Conservation (phyloP, 2,113 vertebrate species). For the Bungarus multicinctus region DNA sequence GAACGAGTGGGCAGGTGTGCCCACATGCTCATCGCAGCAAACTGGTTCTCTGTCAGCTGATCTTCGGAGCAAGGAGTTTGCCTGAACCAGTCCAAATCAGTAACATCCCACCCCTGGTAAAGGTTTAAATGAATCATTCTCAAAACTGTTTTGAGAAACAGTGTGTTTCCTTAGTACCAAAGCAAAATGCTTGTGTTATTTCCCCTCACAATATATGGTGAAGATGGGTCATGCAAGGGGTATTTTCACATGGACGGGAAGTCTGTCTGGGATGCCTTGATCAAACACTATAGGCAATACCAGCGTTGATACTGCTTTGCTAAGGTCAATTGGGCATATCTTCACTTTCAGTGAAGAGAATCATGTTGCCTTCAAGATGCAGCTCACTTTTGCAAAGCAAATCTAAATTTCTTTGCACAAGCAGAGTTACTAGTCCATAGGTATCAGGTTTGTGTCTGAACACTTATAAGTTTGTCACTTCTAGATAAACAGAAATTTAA, state of each 20-base stretch:
- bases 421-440: not conserved
- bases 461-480: not conserved
- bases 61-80: too few species aligned
- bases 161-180: not conserved
- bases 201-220: not conserved
- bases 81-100: too few species aligned
- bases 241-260: not conserved
- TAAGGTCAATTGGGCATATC: not conserved
- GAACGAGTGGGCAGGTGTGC: too few species aligned
- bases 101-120: too few species aligned
- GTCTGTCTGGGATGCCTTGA: not conserved
- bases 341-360: not conserved
- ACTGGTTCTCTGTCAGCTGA: too few species aligned
- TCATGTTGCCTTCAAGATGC: not conserved
- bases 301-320: not conserved
- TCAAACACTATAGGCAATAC: not conserved
- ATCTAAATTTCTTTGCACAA: not conserved
- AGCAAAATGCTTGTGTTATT: not conserved
- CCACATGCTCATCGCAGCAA: too few species aligned
- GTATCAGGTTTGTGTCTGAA: not conserved
- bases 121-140: not conserved
- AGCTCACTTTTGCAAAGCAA: not conserved
- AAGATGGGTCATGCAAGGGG: not conserved
- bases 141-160: not conserved
- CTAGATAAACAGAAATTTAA: not conserved